A percentile compares a stretch with the other conserved stretches of the same genome.
Conservation (phyloP, 2,113 vertebrate species). For the Micronycteris hirsuta region DNA sequence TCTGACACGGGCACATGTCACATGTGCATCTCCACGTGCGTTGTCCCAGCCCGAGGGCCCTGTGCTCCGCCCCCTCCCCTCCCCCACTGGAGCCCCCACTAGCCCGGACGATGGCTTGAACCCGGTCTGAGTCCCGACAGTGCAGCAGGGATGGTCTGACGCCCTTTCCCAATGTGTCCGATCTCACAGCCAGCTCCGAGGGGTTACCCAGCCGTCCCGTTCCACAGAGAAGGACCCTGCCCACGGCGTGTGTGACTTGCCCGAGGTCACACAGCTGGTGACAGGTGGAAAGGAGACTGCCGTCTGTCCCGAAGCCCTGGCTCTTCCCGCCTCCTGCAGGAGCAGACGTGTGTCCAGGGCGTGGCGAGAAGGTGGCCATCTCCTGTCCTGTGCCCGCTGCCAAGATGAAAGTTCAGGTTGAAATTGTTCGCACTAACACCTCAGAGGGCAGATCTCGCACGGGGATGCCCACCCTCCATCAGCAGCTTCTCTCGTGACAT, state of each 20-base stretch:
- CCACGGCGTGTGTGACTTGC: not conserved
- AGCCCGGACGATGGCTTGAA: not conserved
- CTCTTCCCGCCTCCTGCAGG: accelerated
- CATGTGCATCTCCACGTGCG: accelerated
- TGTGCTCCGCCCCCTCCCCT: accelerated
- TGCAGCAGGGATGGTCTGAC: not conserved
- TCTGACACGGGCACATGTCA: accelerated
- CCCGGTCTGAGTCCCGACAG: not conserved
- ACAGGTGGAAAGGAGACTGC: not conserved
- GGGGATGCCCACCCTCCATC: accelerated
- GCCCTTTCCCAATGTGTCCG: accelerated
- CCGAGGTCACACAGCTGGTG: not conserved
- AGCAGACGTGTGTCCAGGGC: accelerated
- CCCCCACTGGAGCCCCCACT: not conserved
- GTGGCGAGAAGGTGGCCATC: accelerated
- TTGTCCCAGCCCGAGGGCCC: accelerated
- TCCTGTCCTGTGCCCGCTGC: not conserved
- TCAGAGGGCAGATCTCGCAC: not conserved
- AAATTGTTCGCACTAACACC: accelerated
- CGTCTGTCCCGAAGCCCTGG: not conserved
- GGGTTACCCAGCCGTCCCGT: not conserved
- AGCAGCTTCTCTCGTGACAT: not conserved
- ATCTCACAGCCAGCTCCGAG: accelerated
- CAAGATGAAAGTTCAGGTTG: not conserved
- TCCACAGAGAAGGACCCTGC: not conserved